A percentile compares a stretch with the other conserved stretches of the same genome.
These are phyloP conservation scores for Oxyscelio sp. DNA, from an alignment of 2,888 invertebrate genomes.

Conservation along the genomic window DNA sequence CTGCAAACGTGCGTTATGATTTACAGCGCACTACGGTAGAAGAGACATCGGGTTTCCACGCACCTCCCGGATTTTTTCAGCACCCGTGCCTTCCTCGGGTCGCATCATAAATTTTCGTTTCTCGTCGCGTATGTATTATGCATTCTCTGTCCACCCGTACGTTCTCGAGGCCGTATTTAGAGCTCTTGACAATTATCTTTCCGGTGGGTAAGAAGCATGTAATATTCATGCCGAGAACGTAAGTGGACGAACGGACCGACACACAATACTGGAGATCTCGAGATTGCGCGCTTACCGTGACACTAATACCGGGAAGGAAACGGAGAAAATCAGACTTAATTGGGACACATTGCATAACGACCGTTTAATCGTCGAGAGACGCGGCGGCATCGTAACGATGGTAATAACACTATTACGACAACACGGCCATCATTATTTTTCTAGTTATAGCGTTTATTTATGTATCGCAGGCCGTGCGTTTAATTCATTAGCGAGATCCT, in stretches of 20 bases:
- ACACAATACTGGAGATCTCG: constrained; percentile 86
- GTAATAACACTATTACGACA: constrained; percentile 69
- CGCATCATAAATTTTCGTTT: constrained; percentile 84
- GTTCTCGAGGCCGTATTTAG: constrained; percentile 84
- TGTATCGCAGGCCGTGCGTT: constrained; percentile 35
- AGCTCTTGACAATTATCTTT: constrained; percentile 88
- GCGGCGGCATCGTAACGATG: constrained; percentile 51
- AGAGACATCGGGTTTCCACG: constrained; percentile 65
- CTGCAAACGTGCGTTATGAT: constrained; percentile 48
- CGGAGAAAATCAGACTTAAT: constrained; percentile 87
- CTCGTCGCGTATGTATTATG: constrained; percentile 86
- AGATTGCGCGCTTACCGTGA: constrained; percentile 88
- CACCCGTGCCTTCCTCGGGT: constrained; percentile 57
- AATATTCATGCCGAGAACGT: constrained; percentile 87
- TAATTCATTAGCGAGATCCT: constrained; percentile 55
- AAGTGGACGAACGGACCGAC: constrained; percentile 83
- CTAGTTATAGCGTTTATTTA: constrained; percentile 47
- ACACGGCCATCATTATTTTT: constrained; percentile 62
- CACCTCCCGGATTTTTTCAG: constrained; percentile 59
- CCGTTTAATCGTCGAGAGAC: constrained; percentile 78
- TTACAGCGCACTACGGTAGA: constrained; percentile 55
- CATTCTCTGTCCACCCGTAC: constrained; percentile 86
- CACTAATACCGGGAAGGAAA: constrained; percentile 87
- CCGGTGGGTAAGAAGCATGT: constrained; percentile 88
- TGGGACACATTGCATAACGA: constrained; percentile 84